Percentiles rank a stretch among this genome's conserved stretches.
Conservation (phyloP, 2,797 vertebrate genomes). For the Peromyscus attwateri region DNA sequence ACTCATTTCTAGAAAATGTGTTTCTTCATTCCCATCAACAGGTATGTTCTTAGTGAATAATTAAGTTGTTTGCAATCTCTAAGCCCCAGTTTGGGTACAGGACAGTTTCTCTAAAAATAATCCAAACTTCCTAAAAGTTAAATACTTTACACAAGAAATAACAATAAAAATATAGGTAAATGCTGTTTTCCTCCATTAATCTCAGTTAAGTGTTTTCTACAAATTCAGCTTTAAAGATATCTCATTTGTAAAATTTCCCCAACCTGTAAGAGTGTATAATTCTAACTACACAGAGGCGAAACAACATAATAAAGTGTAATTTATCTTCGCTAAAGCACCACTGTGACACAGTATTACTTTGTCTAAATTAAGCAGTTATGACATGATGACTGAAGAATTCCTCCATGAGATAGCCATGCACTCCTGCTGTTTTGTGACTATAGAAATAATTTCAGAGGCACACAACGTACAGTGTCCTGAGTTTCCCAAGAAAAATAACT, state of each 20-base stretch:
- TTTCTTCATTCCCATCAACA: background rate
- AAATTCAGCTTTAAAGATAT: constrained; percentile 65
- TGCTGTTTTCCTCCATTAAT: constrained; percentile 48
- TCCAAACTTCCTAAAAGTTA: constrained; percentile 51
- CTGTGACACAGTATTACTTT: constrained; percentile 70
- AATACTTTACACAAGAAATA: constrained; percentile 55
- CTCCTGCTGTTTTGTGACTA: constrained; percentile 70
- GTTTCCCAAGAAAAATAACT: constrained; percentile 52
- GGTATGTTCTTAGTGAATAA: constrained; percentile 21
- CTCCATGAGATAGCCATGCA: constrained; percentile 57
- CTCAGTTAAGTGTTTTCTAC: constrained; percentile 64
- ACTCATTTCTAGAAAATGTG: background rate
- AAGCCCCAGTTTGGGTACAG: background rate
- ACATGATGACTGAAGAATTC: constrained; percentile 67
- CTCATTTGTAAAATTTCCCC: constrained; percentile 68
- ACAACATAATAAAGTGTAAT: constrained; percentile 73
- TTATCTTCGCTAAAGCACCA: constrained; percentile 76
- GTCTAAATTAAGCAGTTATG: constrained; percentile 80
- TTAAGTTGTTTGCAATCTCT: background rate
- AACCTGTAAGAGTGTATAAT: background rate
- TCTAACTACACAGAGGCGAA: constrained; percentile 60
- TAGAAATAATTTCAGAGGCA: constrained; percentile 54
- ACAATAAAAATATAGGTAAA: constrained; percentile 59
- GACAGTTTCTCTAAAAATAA: constrained; percentile 43
- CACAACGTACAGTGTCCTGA: constrained; percentile 42